These are phyloP conservation scores for Chinchilla lanigera DNA, from an alignment of 2,113 vertebrate species.

Conservation along the genomic window DNA sequence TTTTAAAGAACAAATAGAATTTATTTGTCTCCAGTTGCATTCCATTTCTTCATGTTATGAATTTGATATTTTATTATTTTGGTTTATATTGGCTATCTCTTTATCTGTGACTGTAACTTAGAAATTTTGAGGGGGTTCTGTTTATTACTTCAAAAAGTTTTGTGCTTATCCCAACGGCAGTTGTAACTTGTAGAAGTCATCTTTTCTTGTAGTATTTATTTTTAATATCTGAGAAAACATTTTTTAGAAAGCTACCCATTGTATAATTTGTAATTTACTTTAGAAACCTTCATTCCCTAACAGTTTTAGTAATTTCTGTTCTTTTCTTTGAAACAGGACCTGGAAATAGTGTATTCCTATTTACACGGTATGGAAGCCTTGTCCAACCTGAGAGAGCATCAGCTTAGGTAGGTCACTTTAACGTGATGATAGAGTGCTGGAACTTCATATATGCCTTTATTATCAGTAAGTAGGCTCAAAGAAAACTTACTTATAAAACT, in stretches of 20 bases:
- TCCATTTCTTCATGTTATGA: not conserved
- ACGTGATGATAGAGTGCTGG: not conserved
- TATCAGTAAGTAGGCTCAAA: not conserved
- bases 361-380: conserved; percentile 99
- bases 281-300: not conserved
- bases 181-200: not conserved
- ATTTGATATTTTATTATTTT: not conserved
- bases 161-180: not conserved
- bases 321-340: conserved; percentile 89
- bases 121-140: not conserved
- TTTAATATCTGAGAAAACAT: conserved; percentile 17
- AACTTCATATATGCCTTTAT: not conserved
- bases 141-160: not conserved
- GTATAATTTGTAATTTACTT: conserved; percentile 34
- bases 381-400: conserved; percentile 97
- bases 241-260: not conserved
- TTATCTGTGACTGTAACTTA: not conserved
- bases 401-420: conserved; percentile 91
- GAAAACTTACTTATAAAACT: not conserved
- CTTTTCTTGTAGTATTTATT: conserved; percentile 39
- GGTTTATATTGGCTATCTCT: not conserved
- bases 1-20: not conserved
- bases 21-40: not conserved
- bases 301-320: conserved; percentile 71
- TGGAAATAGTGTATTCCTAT: conserved; percentile 99